These are phyloP conservation scores for Drosophila villosipedis DNA, from an alignment of 2,888 invertebrate species.

Conservation along the genomic window DNA sequence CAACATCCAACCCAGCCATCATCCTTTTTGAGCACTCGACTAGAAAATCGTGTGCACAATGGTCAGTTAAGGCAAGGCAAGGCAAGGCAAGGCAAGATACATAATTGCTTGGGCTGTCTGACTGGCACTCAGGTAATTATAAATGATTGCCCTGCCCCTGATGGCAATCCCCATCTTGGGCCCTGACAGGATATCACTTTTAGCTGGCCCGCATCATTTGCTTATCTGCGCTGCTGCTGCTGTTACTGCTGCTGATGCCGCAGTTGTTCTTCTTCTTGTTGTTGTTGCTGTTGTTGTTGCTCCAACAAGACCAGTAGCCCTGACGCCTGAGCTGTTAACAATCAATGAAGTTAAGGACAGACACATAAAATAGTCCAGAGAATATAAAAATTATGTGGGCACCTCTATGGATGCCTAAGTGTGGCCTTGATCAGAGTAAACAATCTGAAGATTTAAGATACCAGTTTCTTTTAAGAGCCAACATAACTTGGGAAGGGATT, in stretches of 20 bases:
- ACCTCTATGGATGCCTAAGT: slow-evolving; percentile 35
- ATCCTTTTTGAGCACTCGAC: slow-evolving; percentile 58
- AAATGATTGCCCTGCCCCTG: slow-evolving; percentile 65
- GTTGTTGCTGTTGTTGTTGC: slow-evolving; percentile 28
- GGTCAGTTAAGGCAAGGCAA: slow-evolving; percentile 54
- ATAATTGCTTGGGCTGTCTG: slow-evolving; percentile 64
- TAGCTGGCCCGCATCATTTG: slow-evolving; percentile 58
- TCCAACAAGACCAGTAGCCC: slow-evolving; percentile 68
- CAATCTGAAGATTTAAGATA: slow-evolving; percentile 26
- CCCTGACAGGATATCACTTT: slow-evolving; percentile 66
- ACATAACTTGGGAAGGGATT: slow-evolving; percentile 3
- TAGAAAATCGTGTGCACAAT: slow-evolving; percentile 67
- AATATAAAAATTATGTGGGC: slow-evolving; percentile 42
- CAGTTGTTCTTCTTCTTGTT: slow-evolving; percentile 11
- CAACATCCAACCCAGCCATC: slow-evolving; percentile 35
- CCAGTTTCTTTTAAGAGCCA: slow-evolving; percentile 8
- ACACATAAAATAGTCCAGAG: slow-evolving; percentile 50
- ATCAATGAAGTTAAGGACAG: slow-evolving; percentile 58
- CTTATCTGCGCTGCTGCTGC: slow-evolving; percentile 33
- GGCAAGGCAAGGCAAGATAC: slow-evolving; percentile 54
- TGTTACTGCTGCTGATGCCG: slow-evolving; percentile 11
- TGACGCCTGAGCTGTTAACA: slow-evolving; percentile 65
- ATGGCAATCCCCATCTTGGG: slow-evolving; percentile 54
- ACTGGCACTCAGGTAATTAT: slow-evolving; percentile 65
- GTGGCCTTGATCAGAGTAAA: slow-evolving; percentile 36